phyloP scores from a whole-genome alignment of 2,888 invertebrate genomes.

The Luffia ferchaultella region DNA sequence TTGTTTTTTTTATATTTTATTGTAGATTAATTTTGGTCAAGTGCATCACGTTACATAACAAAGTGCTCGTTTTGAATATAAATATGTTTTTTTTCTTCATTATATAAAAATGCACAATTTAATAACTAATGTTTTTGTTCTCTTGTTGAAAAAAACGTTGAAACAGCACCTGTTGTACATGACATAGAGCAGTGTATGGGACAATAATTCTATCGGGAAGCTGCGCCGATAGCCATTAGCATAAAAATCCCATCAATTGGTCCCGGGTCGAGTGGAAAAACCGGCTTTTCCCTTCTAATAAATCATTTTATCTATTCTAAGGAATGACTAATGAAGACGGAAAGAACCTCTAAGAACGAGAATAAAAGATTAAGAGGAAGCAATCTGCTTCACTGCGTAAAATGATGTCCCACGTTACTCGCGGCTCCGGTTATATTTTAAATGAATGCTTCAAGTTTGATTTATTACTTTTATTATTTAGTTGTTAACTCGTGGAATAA shows the following conservation, averaged over 20 bases:
- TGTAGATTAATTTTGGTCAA: too few species aligned
- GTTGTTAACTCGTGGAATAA: too few species aligned
- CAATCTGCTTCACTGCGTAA: constrained; percentile 27
- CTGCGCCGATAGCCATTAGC: background rate
- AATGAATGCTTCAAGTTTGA: constrained; percentile 12
- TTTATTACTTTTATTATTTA: constrained; percentile 3
- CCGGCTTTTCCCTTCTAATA: constrained; percentile 28
- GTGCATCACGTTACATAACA: too few species aligned
- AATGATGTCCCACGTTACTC: constrained; percentile 12
- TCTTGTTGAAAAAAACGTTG: too few species aligned
- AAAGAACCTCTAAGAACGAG: constrained; percentile 28
- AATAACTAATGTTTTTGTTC: too few species aligned
- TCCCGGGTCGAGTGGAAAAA: constrained; percentile 18
- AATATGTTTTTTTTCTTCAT: too few species aligned
- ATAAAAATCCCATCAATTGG: constrained; percentile 6
- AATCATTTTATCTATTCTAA: constrained; percentile 48
- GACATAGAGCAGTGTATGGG: background rate
- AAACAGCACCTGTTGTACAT: background rate
- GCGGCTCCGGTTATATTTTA: constrained; percentile 6
- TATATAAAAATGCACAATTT: too few species aligned
- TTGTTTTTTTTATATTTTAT: too few species aligned
- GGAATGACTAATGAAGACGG: constrained; percentile 48
- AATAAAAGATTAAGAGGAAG: constrained; percentile 40
- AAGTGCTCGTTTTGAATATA: too few species aligned
- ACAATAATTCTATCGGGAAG: background rate